phyloP scores from a whole-genome alignment of 35 echinoderm and acorn worm species.

The Holothuria glaberrima region DNA sequence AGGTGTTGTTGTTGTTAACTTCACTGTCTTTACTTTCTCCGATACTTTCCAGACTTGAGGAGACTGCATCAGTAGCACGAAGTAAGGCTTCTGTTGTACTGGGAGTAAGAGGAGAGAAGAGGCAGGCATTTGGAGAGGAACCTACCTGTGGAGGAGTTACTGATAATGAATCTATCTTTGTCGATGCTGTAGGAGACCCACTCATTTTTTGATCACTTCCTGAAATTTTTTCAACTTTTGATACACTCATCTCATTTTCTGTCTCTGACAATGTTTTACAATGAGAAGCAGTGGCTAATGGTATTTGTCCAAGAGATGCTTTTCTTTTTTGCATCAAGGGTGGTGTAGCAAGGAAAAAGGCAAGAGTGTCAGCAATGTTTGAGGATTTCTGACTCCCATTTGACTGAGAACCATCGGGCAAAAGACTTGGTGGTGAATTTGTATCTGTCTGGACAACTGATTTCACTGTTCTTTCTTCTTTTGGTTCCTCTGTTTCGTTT shows the following conservation, averaged over 20 bases:
- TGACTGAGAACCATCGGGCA: neutral
- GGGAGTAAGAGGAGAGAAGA: conserved; percentile 37
- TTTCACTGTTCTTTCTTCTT: too few species aligned
- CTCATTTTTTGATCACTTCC: neutral
- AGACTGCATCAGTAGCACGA: conserved; percentile 26
- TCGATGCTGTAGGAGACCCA: neutral
- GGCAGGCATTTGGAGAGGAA: neutral
- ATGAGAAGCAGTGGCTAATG: neutral
- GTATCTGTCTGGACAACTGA: too few species aligned
- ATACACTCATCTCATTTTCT: neutral
- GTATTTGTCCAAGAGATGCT: neutral
- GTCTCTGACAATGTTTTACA: neutral
- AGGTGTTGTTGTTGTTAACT: neutral
- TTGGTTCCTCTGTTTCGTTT: too few species aligned
- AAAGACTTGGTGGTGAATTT: conserved; percentile 1
- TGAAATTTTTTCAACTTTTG: neutral
- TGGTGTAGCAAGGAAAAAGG: conserved; percentile 65
- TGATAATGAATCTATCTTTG: neutral
- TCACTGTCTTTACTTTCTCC: neutral
- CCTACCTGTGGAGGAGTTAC: neutral
- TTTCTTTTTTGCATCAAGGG: conserved; percentile 6
- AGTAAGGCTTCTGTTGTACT: conserved; percentile 26
- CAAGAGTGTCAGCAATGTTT: conserved; percentile 70
- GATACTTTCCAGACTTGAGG: neutral
- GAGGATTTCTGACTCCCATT: conserved; percentile 29